Percentiles rank a stretch among this genome's conserved stretches.
Evolutionary conservation across 1,140 invertebrate genomes (phyloP).

Genomic region (Melanaphis sacchari): DNA sequence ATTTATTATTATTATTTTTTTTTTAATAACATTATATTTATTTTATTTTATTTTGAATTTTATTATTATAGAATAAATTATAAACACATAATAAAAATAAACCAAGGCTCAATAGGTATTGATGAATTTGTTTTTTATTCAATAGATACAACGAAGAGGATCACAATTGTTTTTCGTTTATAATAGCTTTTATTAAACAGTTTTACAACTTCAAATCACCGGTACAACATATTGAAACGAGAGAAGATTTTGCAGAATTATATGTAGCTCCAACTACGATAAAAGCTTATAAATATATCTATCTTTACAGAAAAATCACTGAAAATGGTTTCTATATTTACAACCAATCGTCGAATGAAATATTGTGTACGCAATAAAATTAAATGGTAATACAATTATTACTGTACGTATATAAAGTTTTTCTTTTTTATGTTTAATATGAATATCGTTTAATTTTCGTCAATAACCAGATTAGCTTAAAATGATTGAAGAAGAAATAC

Average conservation of each 20-base stretch:
- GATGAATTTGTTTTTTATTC: background rate
- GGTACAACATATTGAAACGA: conserved; percentile 68
- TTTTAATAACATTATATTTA: no score
- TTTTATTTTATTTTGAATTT: no score
- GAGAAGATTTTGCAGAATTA: conserved; percentile 75
- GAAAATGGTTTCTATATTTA: conserved; percentile 61
- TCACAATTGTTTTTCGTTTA: conserved; percentile 83
- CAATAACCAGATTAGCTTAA: background rate
- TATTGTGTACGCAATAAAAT: background rate
- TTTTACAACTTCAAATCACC: conserved; percentile 71
- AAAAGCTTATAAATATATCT: conserved; percentile 81
- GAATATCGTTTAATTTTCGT: background rate
- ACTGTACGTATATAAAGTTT: background rate
- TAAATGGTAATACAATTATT: background rate
- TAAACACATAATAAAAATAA: background rate
- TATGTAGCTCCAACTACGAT: conserved; percentile 78
- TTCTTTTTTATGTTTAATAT: background rate
- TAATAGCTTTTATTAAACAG: conserved; percentile 75
- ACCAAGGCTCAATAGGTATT: background rate
- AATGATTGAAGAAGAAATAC: background rate
- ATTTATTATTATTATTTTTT: no score
- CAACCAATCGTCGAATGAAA: conserved; percentile 48
- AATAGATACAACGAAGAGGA: conserved; percentile 73
- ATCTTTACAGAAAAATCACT: conserved; percentile 73
- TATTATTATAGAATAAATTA: no score